phyloP scores from a whole-genome alignment of 1,140 invertebrate genomes.

The Leucophenga varia region DNA sequence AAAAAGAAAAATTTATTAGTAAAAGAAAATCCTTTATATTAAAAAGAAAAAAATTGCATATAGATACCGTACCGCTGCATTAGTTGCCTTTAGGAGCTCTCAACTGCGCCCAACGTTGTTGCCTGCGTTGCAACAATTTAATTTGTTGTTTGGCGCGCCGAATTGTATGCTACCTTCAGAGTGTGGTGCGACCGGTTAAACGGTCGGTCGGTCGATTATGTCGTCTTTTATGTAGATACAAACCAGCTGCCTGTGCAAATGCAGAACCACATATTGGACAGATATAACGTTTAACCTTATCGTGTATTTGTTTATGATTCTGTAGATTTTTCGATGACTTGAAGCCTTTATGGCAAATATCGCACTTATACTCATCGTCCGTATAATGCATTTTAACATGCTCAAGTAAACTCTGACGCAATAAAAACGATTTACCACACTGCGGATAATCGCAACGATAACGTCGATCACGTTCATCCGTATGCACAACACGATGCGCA shows the following conservation, averaged over 20 bases:
- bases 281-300: slow-evolving; percentile 58
- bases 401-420: slow-evolving; percentile 57
- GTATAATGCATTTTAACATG: slow-evolving; percentile 59
- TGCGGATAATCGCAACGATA: slow-evolving; percentile 46
- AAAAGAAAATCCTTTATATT: no score
- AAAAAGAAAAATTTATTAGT: no score
- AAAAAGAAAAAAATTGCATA: no score
- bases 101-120: no score
- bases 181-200: not conserved
- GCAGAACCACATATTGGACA: slow-evolving; percentile 57
- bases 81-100: no score
- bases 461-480: slow-evolving; percentile 36
- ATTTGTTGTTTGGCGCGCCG: no score
- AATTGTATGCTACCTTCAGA: no score
- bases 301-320: slow-evolving; percentile 53
- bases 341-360: slow-evolving; percentile 54
- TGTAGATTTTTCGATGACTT: slow-evolving; percentile 51
- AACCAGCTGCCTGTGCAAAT: slow-evolving; percentile 55
- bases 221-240: slow-evolving; percentile 57
- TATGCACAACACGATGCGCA: slow-evolving; percentile 41
- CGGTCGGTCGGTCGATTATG: slow-evolving; percentile 55
- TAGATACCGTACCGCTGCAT: no score
- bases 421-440: slow-evolving; percentile 54
- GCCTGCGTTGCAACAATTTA: no score
- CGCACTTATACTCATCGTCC: slow-evolving; percentile 58